These are phyloP conservation scores for Cassiopea andromeda DNA, from an alignment of 30 jellyfish, hydroid and myxozoan genomes.

Conservation along the genomic window DNA sequence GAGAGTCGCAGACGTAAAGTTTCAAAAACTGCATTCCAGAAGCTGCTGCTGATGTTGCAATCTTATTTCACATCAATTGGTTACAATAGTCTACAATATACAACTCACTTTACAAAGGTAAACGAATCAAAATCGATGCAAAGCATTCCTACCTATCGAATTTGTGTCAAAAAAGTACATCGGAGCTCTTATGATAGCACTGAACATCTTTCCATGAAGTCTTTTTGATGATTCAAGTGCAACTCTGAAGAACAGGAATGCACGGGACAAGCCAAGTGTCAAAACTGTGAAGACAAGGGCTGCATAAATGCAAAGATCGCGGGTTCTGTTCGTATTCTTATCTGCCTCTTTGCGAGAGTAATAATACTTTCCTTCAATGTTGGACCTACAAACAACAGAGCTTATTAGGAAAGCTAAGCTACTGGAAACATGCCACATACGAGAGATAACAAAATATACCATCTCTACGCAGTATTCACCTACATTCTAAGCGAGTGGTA, in stretches of 20 bases:
- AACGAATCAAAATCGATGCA: no score
- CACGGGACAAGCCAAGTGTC: constrained; percentile 80
- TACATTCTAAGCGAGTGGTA: no score
- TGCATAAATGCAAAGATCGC: constrained; percentile 69
- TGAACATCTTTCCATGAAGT: constrained; percentile 76
- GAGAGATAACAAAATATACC: no score
- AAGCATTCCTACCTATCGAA: constrained; percentile 61
- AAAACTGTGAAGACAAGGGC: constrained; percentile 58
- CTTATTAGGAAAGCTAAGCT: no score
- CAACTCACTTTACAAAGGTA: no score
- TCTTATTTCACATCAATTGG: no score
- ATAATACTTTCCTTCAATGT: constrained; percentile 58
- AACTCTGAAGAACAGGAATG: constrained; percentile 81
- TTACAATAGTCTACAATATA: no score
- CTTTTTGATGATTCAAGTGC: constrained; percentile 67
- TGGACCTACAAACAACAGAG: constrained; percentile 45
- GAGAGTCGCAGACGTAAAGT: no score
- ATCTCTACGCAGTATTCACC: no score
- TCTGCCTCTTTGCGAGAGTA: constrained; percentile 54
- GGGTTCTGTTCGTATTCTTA: constrained; percentile 43
- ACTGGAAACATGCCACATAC: no score
- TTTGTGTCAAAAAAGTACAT: constrained; percentile 85
- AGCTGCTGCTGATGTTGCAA: no score
- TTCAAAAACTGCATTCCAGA: no score
- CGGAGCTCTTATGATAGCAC: constrained; percentile 79